Evolutionary conservation across 2,888 invertebrate genomes (phyloP), one percentile per base, ranked within the genome.

Genomic region (Lasioglossum lativentre): DNA sequence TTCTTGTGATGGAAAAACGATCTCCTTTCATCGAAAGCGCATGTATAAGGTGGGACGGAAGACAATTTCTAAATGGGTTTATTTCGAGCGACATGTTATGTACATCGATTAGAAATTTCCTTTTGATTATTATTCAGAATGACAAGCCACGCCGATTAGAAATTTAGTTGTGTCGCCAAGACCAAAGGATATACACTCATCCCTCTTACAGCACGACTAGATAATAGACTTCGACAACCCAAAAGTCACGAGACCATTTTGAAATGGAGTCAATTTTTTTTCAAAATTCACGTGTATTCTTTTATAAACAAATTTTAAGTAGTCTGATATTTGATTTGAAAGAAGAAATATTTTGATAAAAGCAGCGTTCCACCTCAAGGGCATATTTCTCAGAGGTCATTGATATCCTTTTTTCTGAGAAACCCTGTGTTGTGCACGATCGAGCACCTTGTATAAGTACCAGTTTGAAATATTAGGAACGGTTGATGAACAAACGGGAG

Each of bases 401-500:
- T 8, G 47, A 23, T 52, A 23, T 52, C 47, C 2, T 52, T 52
- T 23, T 23, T 23, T 23, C 19, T 6, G 8, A 2, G 23, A 23
- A 52, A 52, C 2, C 2, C 23, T 56, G 12, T 56, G n/a, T 23
- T n/a, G n/a, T 12, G 30, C 8, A 30, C 63, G 16, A 19, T 3
- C 6, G 19, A 63, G 6, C 63, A 63, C 63, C 19, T 23, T 4
- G 70, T n/a, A 76, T 27, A 38, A 75, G 78, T 84, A 78, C 83
- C 84, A 84, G 84, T 86, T 86, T 78, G 80, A 40, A 71, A 72
- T 66, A 74, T 82, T 79, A 52, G 42, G 78, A 47, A 80, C 74
- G 75, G 45, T 83, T 77, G 83, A 83, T 59, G 83, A 76, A 75
- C 73, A 42, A 59, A 76, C 42, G n/a, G 63, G 78, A 83, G 86